Percentiles rank a stretch among this genome's conserved stretches.
Evolutionary conservation across 2,797 vertebrate species (phyloP).

Genomic region (Pachyuromys duprasi): DNA sequence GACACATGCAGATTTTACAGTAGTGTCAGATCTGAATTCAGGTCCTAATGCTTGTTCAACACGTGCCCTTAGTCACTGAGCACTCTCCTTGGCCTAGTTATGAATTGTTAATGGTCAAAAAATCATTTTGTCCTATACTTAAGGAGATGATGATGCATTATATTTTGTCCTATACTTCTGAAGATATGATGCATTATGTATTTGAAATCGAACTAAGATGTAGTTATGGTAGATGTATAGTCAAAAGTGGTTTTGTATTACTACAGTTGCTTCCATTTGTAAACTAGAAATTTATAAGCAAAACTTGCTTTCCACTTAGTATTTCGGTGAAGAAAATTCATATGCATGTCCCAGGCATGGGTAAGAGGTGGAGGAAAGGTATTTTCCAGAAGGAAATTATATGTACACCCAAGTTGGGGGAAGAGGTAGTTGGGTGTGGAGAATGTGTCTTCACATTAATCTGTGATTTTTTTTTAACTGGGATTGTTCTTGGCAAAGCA

Average conservation of each 20-base stretch:
- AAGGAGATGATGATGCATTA: background rate
- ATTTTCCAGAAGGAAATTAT: slow-evolving; percentile 55
- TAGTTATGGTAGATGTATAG: slow-evolving; percentile 77
- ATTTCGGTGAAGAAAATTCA: slow-evolving; percentile 46
- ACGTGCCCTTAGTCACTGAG: background rate
- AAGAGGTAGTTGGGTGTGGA: background rate
- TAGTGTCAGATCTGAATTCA: background rate
- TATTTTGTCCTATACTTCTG: background rate
- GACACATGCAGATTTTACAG: background rate
- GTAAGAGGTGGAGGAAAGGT: background rate
- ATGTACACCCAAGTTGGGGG: background rate
- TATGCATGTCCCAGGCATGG: background rate
- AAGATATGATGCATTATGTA: background rate
- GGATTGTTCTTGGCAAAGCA: slow-evolving; percentile 60
- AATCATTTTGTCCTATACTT: background rate
- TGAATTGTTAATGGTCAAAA: slow-evolving; percentile 25
- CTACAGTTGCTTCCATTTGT: slow-evolving; percentile 76
- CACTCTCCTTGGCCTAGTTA: background rate
- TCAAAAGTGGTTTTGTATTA: slow-evolving; percentile 80
- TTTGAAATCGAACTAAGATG: slow-evolving; percentile 74
- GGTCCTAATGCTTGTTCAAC: background rate
- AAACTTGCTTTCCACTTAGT: slow-evolving; percentile 36
- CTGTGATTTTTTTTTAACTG: too few relatives aligned
- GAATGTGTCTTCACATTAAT: too few relatives aligned
- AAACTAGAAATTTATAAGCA: slow-evolving; percentile 61